A percentile compares a stretch with the other conserved stretches of the same genome.
These are phyloP conservation scores for Arrhamphus sclerolepis DNA, from an alignment of 2,797 vertebrate species.

Conservation along the genomic window DNA sequence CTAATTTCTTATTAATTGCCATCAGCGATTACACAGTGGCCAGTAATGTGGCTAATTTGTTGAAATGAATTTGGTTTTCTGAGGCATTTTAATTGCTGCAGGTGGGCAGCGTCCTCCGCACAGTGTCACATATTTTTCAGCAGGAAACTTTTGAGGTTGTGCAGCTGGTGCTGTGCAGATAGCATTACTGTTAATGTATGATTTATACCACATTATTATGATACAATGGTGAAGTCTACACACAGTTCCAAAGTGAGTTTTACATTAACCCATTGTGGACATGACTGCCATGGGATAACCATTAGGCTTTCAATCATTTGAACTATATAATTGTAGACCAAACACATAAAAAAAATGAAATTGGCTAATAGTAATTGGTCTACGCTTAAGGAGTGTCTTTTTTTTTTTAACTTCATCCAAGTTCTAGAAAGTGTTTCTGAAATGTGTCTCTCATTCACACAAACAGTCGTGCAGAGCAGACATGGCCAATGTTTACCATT, in stretches of 20 bases:
- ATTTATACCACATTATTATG: conserved; percentile 20
- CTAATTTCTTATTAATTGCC: conserved; percentile 86
- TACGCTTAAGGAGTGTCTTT: too few relatives aligned
- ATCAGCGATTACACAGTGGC: conserved; percentile 83
- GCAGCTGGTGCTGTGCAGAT: conserved; percentile 23
- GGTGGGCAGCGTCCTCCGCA: conserved; percentile 64
- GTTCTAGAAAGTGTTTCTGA: too few relatives aligned
- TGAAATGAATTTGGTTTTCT: conserved; percentile 81
- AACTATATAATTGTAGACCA: too few relatives aligned
- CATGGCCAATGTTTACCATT: too few relatives aligned
- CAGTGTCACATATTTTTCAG: conserved; percentile 51
- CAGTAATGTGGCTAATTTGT: conserved; percentile 83
- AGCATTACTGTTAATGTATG: neutral
- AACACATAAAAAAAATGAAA: too few relatives aligned
- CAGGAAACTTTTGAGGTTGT: conserved; percentile 58
- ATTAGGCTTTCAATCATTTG: too few relatives aligned
- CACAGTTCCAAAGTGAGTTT: neutral
- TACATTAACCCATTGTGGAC: neutral
- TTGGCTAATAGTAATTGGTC: too few relatives aligned
- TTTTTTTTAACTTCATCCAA: too few relatives aligned
- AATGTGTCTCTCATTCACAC: too few relatives aligned
- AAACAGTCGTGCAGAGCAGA: too few relatives aligned
- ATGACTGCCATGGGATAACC: too few relatives aligned
- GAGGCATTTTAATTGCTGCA: conserved; percentile 81
- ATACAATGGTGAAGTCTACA: neutral